Conservation (phyloP, 2,797 vertebrate species). For the Phataginus tricuspis region DNA sequence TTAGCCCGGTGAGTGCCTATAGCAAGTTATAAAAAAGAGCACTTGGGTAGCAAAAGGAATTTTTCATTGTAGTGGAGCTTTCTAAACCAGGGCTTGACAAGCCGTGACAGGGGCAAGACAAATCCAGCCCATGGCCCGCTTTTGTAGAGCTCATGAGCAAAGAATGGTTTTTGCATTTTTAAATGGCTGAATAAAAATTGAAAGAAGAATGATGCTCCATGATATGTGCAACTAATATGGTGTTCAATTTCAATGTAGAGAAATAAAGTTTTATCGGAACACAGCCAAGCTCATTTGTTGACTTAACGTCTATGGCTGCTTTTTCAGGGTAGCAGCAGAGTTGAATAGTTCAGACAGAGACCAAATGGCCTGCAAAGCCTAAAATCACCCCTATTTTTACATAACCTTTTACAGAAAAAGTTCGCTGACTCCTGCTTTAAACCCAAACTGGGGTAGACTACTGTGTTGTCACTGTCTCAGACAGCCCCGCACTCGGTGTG, state of each 20-base stretch:
- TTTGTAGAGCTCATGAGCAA: neutral
- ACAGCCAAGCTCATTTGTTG: neutral
- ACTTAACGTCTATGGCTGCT: neutral
- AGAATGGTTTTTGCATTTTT: constrained; percentile 1
- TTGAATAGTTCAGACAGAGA: neutral
- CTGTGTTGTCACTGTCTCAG: neutral
- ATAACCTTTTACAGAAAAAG: neutral
- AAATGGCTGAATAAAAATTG: constrained; percentile 28
- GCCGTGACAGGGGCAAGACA: neutral
- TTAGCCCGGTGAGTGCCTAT: constrained; percentile 67
- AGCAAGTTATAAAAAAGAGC: constrained; percentile 53
- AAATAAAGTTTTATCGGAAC: constrained; percentile 11
- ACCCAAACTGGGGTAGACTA: neutral
- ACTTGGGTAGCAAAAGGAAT: constrained; percentile 53
- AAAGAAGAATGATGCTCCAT: constrained; percentile 11
- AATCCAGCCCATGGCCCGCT: neutral
- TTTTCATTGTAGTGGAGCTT: neutral
- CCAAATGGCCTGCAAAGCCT: neutral
- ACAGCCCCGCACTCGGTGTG: neutral
- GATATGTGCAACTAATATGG: neutral
- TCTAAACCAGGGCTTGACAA: neutral
- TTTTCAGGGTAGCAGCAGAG: neutral
- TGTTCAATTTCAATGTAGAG: neutral
- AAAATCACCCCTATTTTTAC: neutral
- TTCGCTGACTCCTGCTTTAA: neutral